phyloP scores from a whole-genome alignment of 2,888 invertebrate species.

The Xylocampa areola region DNA sequence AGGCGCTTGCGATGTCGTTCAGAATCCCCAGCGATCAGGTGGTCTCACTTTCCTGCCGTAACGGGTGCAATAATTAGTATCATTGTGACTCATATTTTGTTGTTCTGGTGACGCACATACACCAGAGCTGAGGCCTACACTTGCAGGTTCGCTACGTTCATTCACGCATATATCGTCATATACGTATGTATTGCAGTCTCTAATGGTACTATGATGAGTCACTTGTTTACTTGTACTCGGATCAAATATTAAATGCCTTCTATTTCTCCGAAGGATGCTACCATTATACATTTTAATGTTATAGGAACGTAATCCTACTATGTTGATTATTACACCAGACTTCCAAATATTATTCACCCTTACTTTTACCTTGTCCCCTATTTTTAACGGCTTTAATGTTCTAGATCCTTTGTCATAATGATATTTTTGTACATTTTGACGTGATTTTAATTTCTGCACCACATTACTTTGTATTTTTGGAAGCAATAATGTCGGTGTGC shows the following conservation, averaged over 20 bases:
- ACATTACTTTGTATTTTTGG: constrained; percentile 6
- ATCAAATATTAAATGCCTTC: constrained; percentile 3
- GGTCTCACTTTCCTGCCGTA: constrained; percentile 13
- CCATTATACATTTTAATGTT: not conserved
- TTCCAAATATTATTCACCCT: not conserved
- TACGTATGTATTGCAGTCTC: too few relatives aligned
- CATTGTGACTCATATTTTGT: too few relatives aligned
- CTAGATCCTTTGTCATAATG: constrained; percentile 1
- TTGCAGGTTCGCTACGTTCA: not conserved
- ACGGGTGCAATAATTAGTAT: constrained; percentile 1
- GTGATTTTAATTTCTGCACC: not conserved
- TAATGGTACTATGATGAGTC: too few relatives aligned
- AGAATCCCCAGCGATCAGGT: constrained; percentile 6
- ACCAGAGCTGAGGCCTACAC: not conserved
- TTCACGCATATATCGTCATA: not conserved
- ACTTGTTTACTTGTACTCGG: too few relatives aligned
- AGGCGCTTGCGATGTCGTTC: not conserved
- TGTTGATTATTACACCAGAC: not conserved
- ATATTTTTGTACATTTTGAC: constrained; percentile 3
- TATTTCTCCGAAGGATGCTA: not conserved
- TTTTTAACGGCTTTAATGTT: not conserved
- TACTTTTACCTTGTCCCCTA: not conserved
- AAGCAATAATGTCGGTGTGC: not conserved
- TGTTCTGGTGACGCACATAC: not conserved
- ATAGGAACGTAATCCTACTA: not conserved